phyloP scores from a whole-genome alignment of 1,140 invertebrate species.

The Danaus plexippus region DNA sequence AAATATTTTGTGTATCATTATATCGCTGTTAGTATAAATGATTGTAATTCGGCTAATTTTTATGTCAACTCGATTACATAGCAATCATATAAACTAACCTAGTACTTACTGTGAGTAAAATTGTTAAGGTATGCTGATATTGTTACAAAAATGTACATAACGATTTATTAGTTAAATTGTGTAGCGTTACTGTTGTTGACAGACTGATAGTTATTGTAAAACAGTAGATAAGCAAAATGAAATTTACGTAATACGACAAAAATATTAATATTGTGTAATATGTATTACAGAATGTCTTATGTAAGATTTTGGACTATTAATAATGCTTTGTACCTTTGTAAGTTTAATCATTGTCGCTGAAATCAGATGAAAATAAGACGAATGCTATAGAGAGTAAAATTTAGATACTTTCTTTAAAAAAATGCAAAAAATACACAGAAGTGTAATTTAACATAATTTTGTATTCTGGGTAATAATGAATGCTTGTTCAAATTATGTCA shows the following conservation, averaged over 20 bases:
- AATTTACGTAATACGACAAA: constrained; percentile 10
- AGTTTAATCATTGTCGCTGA: constrained; percentile 1
- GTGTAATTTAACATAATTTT: not conserved
- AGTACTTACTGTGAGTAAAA: too few species aligned
- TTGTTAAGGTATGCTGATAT: too few species aligned
- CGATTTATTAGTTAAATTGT: constrained; percentile 9
- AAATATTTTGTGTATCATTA: too few species aligned
- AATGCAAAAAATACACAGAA: too few species aligned
- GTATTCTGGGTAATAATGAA: not conserved
- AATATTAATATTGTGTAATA: constrained; percentile 5
- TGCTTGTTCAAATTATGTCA: too few species aligned
- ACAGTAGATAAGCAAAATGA: constrained; percentile 16
- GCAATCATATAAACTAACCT: too few species aligned
- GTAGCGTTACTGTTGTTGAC: constrained; percentile 39
- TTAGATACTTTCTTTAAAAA: too few species aligned
- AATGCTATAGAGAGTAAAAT: too few species aligned
- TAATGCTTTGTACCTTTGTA: constrained; percentile 9
- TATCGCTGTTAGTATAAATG: too few species aligned
- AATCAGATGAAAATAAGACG: not conserved
- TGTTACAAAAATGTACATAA: too few species aligned
- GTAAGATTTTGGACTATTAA: constrained; percentile 1
- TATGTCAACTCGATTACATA: too few species aligned
- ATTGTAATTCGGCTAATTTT: too few species aligned
- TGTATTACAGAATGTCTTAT: constrained; percentile 7
- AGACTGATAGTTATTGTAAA: constrained; percentile 45